Conservation (phyloP, 2,888 invertebrate species). For the Heliconius ismenius region DNA sequence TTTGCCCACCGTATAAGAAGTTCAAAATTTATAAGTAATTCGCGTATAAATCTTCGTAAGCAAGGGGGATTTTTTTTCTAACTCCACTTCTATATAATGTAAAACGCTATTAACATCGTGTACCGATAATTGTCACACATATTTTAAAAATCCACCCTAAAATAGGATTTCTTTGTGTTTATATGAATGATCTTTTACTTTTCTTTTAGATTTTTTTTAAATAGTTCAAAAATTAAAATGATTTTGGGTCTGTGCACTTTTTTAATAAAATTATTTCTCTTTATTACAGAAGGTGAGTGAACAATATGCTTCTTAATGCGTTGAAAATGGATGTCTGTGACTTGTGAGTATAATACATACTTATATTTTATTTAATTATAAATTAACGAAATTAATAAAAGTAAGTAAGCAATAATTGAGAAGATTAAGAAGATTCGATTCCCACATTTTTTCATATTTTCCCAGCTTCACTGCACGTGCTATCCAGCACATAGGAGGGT, state of each 20-base stretch:
- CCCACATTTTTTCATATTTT: too few species aligned
- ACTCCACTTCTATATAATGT: slow-evolving; percentile 66
- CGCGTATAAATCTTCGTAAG: slow-evolving; percentile 78
- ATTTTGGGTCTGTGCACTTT: slow-evolving; percentile 54
- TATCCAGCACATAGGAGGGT: too few species aligned
- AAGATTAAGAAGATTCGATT: too few species aligned
- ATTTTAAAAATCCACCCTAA: slow-evolving; percentile 73
- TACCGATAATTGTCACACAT: slow-evolving; percentile 82
- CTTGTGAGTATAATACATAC: too few species aligned
- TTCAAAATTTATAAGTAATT: slow-evolving; percentile 79
- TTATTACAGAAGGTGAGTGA: slow-evolving; percentile 80
- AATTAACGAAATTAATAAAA: too few species aligned
- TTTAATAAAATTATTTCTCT: slow-evolving; percentile 54
- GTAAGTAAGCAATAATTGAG: too few species aligned
- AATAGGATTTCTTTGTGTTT: slow-evolving; percentile 51
- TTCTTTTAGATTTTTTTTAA: slow-evolving; percentile 47
- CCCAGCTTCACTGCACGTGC: too few species aligned
- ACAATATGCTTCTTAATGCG: slow-evolving; percentile 45
- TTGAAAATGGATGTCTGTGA: slow-evolving; percentile 41
- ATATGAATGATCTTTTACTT: slow-evolving; percentile 52
- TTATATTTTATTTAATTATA: too few species aligned
- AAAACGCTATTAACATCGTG: slow-evolving; percentile 80
- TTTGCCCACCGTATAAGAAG: slow-evolving; percentile 41
- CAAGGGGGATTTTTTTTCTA: slow-evolving; percentile 69
- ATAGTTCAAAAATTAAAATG: slow-evolving; percentile 39